Evolutionary conservation across 2,797 vertebrate genomes (phyloP).

Genomic region (Pygocentrus nattereri): DNA sequence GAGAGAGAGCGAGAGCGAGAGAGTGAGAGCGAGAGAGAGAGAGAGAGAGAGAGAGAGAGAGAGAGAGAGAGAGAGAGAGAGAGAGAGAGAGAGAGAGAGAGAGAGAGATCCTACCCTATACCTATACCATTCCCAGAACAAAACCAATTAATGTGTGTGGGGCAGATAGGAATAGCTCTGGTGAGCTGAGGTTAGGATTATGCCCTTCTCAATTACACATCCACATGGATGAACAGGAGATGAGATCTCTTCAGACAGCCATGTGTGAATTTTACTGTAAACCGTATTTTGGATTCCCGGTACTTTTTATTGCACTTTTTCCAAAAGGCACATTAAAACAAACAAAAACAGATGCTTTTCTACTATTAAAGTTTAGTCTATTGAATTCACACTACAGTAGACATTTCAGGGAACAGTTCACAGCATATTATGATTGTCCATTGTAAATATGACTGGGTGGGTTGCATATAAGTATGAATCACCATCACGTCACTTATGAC

Average conservation of each 20-base stretch:
- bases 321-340: too few relatives aligned
- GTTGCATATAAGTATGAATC: background rate
- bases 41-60: background rate
- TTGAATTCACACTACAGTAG: background rate
- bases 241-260: too few relatives aligned
- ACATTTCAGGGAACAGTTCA: background rate
- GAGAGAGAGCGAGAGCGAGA: background rate
- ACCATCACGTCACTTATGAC: background rate
- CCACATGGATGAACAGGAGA: background rate
- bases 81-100: background rate
- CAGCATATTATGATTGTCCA: background rate
- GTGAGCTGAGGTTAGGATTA: slow-evolving; percentile 65
- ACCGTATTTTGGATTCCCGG: too few relatives aligned
- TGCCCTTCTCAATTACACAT: slow-evolving; percentile 55
- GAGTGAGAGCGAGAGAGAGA: background rate
- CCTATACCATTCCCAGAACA: slow-evolving; percentile 51
- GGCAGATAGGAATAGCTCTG: slow-evolving; percentile 51
- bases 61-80: background rate
- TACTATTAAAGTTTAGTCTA: background rate
- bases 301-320: too few relatives aligned
- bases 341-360: too few relatives aligned
- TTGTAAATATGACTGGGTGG: background rate
- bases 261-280: too few relatives aligned
- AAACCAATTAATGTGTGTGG: slow-evolving; percentile 70
- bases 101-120: background rate